Conservation (phyloP, 2,888 invertebrate genomes). For the Andricus curvator region DNA sequence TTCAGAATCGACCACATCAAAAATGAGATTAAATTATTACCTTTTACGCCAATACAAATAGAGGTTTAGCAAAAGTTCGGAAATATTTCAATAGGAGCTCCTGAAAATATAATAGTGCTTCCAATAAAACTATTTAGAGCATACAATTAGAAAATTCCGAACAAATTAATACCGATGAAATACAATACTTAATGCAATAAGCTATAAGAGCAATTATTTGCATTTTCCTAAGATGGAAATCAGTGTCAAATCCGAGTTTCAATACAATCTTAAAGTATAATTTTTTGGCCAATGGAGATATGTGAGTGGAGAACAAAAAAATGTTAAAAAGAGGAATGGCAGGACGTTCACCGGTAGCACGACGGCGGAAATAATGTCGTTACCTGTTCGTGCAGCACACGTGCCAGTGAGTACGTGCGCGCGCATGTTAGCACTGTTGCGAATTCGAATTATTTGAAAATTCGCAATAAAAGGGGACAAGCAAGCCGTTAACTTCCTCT, state of each 20-base stretch:
- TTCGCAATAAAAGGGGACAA: conserved; percentile 62
- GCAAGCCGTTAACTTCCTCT: conserved; percentile 66
- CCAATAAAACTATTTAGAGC: neutral
- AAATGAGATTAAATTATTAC: no score
- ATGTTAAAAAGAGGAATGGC: conserved; percentile 1
- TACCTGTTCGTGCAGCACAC: conserved; percentile 44
- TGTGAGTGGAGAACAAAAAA: neutral
- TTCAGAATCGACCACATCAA: no score
- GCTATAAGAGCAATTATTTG: neutral
- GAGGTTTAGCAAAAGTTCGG: neutral
- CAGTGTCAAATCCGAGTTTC: conserved; percentile 2
- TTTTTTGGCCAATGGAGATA: neutral
- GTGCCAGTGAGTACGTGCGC: conserved; percentile 58
- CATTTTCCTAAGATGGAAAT: neutral
- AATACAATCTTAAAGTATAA: neutral
- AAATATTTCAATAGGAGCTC: neutral
- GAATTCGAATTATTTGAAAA: conserved; percentile 63
- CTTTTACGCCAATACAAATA: neutral
- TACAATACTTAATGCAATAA: neutral
- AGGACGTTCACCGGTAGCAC: conserved; percentile 19
- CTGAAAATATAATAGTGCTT: neutral
- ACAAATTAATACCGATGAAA: no score
- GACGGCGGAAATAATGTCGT: conserved; percentile 40
- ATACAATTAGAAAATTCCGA: neutral
- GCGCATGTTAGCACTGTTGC: conserved; percentile 59